phyloP scores from a whole-genome alignment of 1,140 invertebrate genomes.

The Tenebrio molitor region DNA sequence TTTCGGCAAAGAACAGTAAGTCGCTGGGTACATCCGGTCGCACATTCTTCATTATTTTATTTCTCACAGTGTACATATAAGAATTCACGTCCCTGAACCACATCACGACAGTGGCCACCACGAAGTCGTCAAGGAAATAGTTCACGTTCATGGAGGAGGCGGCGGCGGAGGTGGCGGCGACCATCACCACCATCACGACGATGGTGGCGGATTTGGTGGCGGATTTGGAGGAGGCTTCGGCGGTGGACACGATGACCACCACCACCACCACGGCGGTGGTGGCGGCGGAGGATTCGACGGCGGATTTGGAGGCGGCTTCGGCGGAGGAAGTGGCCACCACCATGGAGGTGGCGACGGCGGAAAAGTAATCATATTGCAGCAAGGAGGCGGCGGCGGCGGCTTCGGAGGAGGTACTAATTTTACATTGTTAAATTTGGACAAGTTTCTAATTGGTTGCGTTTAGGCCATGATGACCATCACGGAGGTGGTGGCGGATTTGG shows the following conservation, averaged over 20 bases:
- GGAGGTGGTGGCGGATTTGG: slow-evolving; percentile 37
- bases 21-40: slow-evolving; percentile 31
- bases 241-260: slow-evolving; percentile 35
- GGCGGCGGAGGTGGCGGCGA: slow-evolving; percentile 40
- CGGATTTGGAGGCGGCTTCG: slow-evolving; percentile 47
- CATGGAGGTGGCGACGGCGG: slow-evolving; percentile 27
- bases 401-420: too few species aligned
- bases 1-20: slow-evolving; percentile 65
- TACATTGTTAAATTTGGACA: too few species aligned
- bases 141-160: slow-evolving; percentile 41
- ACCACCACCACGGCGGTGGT: slow-evolving; percentile 41
- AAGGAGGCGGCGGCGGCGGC: too few species aligned
- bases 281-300: slow-evolving; percentile 43
- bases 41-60: slow-evolving; percentile 30
- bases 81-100: slow-evolving; percentile 59
- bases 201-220: slow-evolving; percentile 30
- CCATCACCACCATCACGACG: slow-evolving; percentile 40
- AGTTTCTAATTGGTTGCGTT: neutral
- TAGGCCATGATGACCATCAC: slow-evolving; percentile 32
- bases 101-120: slow-evolving; percentile 44
- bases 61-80: slow-evolving; percentile 62
- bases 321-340: slow-evolving; percentile 35
- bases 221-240: slow-evolving; percentile 36
- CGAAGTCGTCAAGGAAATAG: slow-evolving; percentile 42
- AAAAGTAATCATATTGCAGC: slow-evolving; percentile 2